phyloP scores from a whole-genome alignment of 2,888 invertebrate species.

The Tiliacea aurago region DNA sequence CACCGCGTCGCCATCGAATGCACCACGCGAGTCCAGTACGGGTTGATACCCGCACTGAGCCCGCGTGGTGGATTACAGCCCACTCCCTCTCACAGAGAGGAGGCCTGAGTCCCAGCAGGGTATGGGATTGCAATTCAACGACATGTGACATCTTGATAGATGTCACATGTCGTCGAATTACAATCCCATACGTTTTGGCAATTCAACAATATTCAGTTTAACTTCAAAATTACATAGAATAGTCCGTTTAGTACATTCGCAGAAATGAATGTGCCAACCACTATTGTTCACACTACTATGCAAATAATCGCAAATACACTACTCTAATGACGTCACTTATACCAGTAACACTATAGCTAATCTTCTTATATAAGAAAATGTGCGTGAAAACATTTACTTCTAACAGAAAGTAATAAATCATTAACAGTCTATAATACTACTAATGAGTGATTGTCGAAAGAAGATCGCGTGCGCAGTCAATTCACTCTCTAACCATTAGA shows the following conservation, averaged over 20 bases:
- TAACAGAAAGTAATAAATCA: slow-evolving; percentile 55
- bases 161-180: too few species aligned
- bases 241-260: not conserved
- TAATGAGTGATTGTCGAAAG: slow-evolving; percentile 52
- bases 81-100: too few species aligned
- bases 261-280: not conserved
- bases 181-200: not conserved
- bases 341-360: not conserved
- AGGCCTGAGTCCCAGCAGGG: too few species aligned
- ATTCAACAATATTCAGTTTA: not conserved
- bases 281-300: slow-evolving; percentile 20
- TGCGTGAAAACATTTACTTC: slow-evolving; percentile 31
- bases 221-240: not conserved
- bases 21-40: too few species aligned
- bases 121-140: too few species aligned
- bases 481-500: slow-evolving; percentile 67
- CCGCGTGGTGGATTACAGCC: too few species aligned
- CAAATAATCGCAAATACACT: slow-evolving; percentile 15
- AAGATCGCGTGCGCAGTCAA: slow-evolving; percentile 62
- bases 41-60: too few species aligned
- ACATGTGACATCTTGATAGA: too few species aligned
- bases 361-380: slow-evolving; percentile 35
- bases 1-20: too few species aligned
- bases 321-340: slow-evolving; percentile 6
- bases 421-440: slow-evolving; percentile 43